Evolutionary conservation across 2,113 vertebrate species (phyloP).

Genomic region (Sinocyclocheilus anshuiensis): DNA sequence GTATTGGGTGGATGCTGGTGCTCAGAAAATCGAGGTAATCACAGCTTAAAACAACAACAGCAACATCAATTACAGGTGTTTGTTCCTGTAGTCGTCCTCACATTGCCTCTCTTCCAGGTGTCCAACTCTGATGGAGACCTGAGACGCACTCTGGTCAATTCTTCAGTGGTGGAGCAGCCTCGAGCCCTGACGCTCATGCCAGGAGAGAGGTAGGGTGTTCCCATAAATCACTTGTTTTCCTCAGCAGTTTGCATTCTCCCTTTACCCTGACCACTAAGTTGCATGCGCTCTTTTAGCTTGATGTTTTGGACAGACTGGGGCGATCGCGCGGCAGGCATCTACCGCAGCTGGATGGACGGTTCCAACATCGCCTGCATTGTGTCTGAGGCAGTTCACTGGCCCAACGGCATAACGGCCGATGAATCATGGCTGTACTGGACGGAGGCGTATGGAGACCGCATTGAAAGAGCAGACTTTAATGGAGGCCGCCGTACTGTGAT

Average conservation of each 20-base stretch:
- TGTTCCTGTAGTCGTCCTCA: neutral
- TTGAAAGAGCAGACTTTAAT: constrained; percentile 85
- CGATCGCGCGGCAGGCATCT: constrained; percentile 86
- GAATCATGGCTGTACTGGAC: constrained; percentile 97
- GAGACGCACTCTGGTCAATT: constrained; percentile 87
- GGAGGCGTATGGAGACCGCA: constrained; percentile 93
- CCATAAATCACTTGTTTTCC: neutral
- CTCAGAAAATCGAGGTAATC: constrained; percentile 93
- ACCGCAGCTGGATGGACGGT: constrained; percentile 92
- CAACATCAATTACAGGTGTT: neutral
- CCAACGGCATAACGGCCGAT: constrained; percentile 91
- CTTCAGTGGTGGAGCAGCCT: constrained; percentile 88
- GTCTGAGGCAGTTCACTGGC: constrained; percentile 91
- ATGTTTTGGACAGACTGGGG: constrained; percentile 99
- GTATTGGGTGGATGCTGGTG: constrained; percentile 95
- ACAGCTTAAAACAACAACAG: neutral
- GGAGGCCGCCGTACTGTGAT: constrained; percentile 86
- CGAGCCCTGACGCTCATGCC: constrained; percentile 87
- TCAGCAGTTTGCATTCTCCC: neutral
- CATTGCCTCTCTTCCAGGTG: constrained; percentile 74
- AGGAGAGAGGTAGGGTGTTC: constrained; percentile 81
- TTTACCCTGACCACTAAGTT: neutral
- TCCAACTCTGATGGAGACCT: constrained; percentile 92
- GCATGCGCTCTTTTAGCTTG: constrained; percentile 71
- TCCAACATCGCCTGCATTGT: constrained; percentile 80